These are phyloP conservation scores for Oncorhynchus clarkii DNA, from an alignment of 2,113 vertebrate species.

Conservation along the genomic window DNA sequence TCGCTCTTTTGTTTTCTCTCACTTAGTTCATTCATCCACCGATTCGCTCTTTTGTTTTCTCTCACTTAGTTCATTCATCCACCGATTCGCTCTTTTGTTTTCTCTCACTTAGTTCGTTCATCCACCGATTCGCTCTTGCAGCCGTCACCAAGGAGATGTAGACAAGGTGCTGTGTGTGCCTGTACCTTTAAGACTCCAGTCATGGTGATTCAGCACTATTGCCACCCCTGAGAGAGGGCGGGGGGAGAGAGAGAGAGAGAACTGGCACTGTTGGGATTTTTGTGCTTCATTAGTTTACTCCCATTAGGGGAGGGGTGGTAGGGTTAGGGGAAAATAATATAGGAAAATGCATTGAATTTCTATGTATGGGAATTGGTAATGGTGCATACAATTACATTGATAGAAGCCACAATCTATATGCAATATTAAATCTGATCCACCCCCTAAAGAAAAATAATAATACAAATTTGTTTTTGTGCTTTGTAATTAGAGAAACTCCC, in stretches of 20 bases:
- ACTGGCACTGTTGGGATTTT: too few species aligned
- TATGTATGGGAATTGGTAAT: too few species aligned
- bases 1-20: background rate
- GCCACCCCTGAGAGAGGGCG: background rate
- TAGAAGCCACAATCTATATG: too few species aligned
- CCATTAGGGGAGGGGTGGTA: too few species aligned
- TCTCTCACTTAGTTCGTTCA: background rate
- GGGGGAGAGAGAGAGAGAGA: too few species aligned
- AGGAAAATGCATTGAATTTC: too few species aligned
- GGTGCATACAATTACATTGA: too few species aligned
- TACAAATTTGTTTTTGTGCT: background rate
- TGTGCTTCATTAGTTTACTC: too few species aligned
- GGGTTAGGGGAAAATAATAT: too few species aligned
- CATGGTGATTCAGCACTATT: constrained; percentile 73
- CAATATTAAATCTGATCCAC: too few species aligned
- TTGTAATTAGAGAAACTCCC: constrained; percentile 3
- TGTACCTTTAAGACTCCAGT: constrained; percentile 56
- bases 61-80: background rate
- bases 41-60: background rate
- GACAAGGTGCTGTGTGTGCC: background rate
- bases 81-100: background rate
- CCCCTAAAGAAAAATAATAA: too few species aligned
- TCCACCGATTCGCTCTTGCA: background rate
- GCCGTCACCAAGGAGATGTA: background rate
- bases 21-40: background rate